A percentile compares a stretch with the other conserved stretches of the same genome.
These are phyloP conservation scores for Ginglymostoma cirratum DNA, from an alignment of 2,113 vertebrate species.

Conservation along the genomic window DNA sequence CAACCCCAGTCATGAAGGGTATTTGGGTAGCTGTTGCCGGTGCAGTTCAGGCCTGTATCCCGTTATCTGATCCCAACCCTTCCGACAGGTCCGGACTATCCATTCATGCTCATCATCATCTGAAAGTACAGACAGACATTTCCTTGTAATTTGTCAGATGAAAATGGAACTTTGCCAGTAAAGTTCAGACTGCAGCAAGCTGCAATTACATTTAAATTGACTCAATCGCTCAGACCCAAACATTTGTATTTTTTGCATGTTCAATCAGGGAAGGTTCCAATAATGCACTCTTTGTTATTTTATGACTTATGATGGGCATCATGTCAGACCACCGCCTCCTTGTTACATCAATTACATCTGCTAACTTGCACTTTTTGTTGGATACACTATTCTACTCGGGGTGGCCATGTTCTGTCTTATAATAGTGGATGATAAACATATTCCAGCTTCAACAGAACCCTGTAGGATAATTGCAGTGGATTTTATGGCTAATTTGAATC, in stretches of 20 bases:
- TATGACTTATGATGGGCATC: constrained; percentile 36
- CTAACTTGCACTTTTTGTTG: constrained; percentile 26
- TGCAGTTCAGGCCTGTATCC: constrained; percentile 40
- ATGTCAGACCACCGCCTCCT: constrained; percentile 33
- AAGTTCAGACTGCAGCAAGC: constrained; percentile 26
- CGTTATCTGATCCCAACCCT: constrained; percentile 56
- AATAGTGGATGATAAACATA: constrained; percentile 72
- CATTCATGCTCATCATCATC: constrained; percentile 79
- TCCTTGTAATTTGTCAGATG: constrained; percentile 23
- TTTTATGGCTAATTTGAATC: constrained; percentile 75
- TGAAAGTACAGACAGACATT: constrained; percentile 50
- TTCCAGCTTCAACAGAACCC: constrained; percentile 76
- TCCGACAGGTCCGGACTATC: constrained; percentile 77
- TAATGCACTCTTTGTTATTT: constrained; percentile 34
- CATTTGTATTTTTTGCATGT: constrained; percentile 29
- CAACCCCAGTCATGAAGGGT: neutral
- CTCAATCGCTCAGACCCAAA: constrained; percentile 27
- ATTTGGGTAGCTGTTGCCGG: neutral
- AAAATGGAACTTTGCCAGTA: constrained; percentile 34
- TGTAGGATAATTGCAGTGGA: constrained; percentile 91
- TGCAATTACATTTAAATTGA: constrained; percentile 35
- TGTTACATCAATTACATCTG: constrained; percentile 30
- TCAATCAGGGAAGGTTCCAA: constrained; percentile 28
- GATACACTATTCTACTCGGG: neutral
- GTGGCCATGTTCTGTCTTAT: constrained; percentile 54